Base-by-base conservation (phyloP, 2,113 vertebrate species). In the Nesogale talazaci region DNA sequence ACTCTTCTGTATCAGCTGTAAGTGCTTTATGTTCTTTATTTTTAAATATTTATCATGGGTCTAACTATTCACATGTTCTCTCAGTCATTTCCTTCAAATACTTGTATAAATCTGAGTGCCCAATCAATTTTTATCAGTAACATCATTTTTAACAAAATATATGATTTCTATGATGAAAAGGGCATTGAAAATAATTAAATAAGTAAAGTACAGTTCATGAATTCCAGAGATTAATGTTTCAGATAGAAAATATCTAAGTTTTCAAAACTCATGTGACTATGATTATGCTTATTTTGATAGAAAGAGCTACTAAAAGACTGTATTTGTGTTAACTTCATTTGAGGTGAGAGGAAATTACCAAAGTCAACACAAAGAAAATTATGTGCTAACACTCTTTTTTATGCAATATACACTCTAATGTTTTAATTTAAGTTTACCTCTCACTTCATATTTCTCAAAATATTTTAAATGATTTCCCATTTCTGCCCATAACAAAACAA, bases 191-290 rank as follows among this genome's bases (percentile, higher is more conserved):
- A 10, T 52, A 52, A 52, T 52, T 52, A 52, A 52, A 52, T 52
- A 52, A 52, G 46, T 52, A 52, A 52, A 52, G 9, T 52, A 63
- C 40, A 76, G 7, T 29, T 38, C 23, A 27, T 92, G 23, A 88
- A 52, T 52, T 52, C 46, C 46, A 52, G 46, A 52, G 46, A 52
- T 52, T 52, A 10, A 12, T 12, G 46, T 52, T 52, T 52, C 46
- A 52, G 46, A 10, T 86, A 91, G 27, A 63, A 86, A 36, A 70
- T 1, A 42, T 8, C 31, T 59, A 0, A 4, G 88, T 61, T 61
- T 85, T 90, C n/a, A 27, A 92, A 81, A 34, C 22, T 77, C 14
- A 80, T 86, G 86, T 88, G 56, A 63, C 27, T 12, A 92, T 17
- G 7, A 46, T 3, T 82, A 19, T 38, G 40, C 17, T 16, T 1